A percentile compares a stretch with the other conserved stretches of the same genome.
These are phyloP conservation scores for Diplodus puntazzo DNA, from an alignment of 2,797 vertebrate species.

Conservation along the genomic window DNA sequence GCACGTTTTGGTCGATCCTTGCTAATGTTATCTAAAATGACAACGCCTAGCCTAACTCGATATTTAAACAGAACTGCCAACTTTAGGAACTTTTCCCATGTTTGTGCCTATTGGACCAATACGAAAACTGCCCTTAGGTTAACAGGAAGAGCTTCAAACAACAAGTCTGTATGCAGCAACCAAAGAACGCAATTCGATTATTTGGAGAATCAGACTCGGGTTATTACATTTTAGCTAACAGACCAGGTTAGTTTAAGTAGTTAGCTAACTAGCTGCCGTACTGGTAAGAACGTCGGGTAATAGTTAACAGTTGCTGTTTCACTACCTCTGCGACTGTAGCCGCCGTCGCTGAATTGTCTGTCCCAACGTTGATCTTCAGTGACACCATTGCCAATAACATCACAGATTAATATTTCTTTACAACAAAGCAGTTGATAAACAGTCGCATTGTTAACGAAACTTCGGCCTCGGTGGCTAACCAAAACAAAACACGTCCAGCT, in stretches of 20 bases:
- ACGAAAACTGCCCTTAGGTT: not conserved
- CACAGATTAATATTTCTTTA: not conserved
- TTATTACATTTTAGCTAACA: not conserved
- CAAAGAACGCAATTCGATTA: not conserved
- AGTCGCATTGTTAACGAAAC: conserved; percentile 34
- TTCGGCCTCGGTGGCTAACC: not conserved
- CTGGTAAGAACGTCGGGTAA: not conserved
- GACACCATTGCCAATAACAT: conserved; percentile 44
- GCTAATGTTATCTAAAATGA: not conserved
- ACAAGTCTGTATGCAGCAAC: too few species aligned
- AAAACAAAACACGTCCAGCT: conserved; percentile 42
- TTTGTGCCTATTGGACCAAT: not conserved
- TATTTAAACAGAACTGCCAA: conserved; percentile 3
- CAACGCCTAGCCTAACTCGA: not conserved
- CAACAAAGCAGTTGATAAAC: not conserved
- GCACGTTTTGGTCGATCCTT: not conserved
- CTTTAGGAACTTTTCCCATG: not conserved
- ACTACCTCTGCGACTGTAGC: conserved; percentile 59
- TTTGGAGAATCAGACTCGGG: not conserved
- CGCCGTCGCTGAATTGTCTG: conserved; percentile 39
- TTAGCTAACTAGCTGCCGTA: conserved; percentile 3
- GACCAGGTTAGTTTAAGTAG: not conserved
- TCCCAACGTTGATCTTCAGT: conserved; percentile 26
- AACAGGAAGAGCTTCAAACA: not conserved
- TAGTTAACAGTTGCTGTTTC: not conserved